Percentiles rank a stretch among this genome's conserved stretches.
These are phyloP conservation scores for Lepisosteus osseus DNA, from an alignment of 2,113 vertebrate species.

Conservation along the genomic window DNA sequence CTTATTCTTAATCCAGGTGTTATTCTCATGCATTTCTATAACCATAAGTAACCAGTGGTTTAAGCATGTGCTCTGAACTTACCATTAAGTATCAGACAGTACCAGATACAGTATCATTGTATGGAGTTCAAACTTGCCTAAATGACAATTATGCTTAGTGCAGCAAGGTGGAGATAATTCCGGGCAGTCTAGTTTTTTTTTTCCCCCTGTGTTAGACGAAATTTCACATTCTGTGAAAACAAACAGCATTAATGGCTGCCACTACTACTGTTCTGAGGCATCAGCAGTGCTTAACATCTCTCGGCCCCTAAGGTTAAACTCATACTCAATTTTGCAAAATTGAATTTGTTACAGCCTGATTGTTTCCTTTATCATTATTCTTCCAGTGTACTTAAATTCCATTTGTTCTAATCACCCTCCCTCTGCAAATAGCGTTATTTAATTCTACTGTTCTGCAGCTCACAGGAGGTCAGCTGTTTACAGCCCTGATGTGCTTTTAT, in stretches of 20 bases:
- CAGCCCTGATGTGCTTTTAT: constrained; percentile 45
- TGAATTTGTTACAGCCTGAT: neutral
- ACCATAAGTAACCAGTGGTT: neutral
- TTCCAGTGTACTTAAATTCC: constrained; percentile 39
- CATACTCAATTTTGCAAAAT: neutral
- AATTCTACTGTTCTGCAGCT: constrained; percentile 33
- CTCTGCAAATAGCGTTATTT: constrained; percentile 42
- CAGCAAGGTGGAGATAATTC: too few relatives aligned
- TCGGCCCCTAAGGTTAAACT: neutral
- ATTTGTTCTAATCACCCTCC: constrained; percentile 43
- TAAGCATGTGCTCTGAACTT: too few relatives aligned
- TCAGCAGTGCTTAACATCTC: neutral
- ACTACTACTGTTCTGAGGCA: neutral
- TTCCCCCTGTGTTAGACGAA: too few relatives aligned
- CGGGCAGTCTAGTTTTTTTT: neutral
- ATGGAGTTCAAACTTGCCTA: too few relatives aligned
- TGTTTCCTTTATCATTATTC: constrained; percentile 24
- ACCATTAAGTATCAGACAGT: too few relatives aligned
- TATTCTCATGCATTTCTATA: constrained; percentile 21
- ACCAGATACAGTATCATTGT: too few relatives aligned
- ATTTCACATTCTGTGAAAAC: neutral
- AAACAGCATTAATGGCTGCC: neutral
- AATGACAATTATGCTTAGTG: too few relatives aligned
- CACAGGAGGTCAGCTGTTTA: constrained; percentile 42
- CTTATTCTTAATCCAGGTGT: constrained; percentile 33